These are phyloP conservation scores for Picathartes gymnocephalus DNA, from an alignment of 2,113 vertebrate genomes.

Conservation along the genomic window DNA sequence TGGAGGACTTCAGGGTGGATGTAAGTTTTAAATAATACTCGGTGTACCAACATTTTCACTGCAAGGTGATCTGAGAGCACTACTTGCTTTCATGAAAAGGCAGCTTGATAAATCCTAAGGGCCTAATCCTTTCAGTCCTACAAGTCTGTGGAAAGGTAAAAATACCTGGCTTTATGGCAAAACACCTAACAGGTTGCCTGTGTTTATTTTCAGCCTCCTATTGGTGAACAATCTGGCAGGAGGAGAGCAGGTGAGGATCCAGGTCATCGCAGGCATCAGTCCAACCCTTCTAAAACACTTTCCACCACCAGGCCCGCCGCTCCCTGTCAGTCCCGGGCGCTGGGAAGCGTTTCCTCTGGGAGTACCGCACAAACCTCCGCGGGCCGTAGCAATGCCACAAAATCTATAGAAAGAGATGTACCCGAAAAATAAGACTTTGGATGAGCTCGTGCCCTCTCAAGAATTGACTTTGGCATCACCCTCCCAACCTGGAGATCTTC, in stretches of 20 bases:
- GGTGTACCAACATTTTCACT: neutral
- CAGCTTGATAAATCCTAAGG: neutral
- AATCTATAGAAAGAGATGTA: slow-evolving; percentile 61
- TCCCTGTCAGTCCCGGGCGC: slow-evolving; percentile 12
- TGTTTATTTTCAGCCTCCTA: slow-evolving; percentile 80
- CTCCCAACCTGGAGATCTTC: slow-evolving; percentile 41
- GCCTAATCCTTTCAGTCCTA: neutral
- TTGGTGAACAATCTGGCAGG: slow-evolving; percentile 81
- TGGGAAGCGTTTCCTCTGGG: slow-evolving; percentile 49
- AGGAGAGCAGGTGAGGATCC: slow-evolving; percentile 79
- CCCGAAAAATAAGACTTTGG: slow-evolving; percentile 68
- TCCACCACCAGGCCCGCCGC: slow-evolving; percentile 34
- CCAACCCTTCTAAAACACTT: slow-evolving; percentile 65
- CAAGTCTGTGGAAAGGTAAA: neutral
- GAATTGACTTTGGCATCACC: slow-evolving; percentile 26
- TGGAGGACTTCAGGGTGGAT: slow-evolving; percentile 96
- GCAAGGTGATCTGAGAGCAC: neutral
- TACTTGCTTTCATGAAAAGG: neutral
- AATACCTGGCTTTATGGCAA: neutral
- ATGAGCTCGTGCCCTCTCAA: neutral
- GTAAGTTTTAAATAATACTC: slow-evolving; percentile 70
- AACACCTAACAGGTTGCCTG: neutral
- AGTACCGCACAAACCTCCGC: slow-evolving; percentile 20
- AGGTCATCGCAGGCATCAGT: slow-evolving; percentile 66
- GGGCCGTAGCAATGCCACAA: neutral